Percentiles rank a stretch among this genome's conserved stretches.
These are phyloP conservation scores for Gryllus bimaculatus DNA, from an alignment of 1,140 invertebrate species.

Conservation along the genomic window DNA sequence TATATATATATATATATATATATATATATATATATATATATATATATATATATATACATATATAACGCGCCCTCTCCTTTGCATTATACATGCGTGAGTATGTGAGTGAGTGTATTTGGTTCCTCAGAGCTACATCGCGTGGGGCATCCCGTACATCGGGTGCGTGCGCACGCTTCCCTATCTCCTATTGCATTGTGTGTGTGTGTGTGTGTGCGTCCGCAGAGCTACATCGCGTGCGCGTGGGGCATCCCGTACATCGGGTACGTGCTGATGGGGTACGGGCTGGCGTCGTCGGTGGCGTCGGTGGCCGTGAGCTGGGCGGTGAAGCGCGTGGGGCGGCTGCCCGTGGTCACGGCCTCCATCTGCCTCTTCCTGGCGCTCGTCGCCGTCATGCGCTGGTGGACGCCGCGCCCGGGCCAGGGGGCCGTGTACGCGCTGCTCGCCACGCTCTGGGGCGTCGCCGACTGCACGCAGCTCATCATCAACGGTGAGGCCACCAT, in stretches of 20 bases:
- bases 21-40: too few relatives aligned
- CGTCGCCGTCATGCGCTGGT: conserved; percentile 52
- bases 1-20: too few relatives aligned
- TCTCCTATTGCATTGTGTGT: too few relatives aligned
- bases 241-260: conserved; percentile 83
- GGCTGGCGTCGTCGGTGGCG: conserved; percentile 69
- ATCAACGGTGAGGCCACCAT: not conserved
- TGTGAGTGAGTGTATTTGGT: too few relatives aligned
- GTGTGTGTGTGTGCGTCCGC: conserved; percentile 35
- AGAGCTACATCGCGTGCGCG: conserved; percentile 83
- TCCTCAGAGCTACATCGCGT: too few relatives aligned
- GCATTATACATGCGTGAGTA: too few relatives aligned
- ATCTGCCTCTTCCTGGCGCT: conserved; percentile 58
- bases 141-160: too few relatives aligned
- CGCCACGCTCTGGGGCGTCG: conserved; percentile 80
- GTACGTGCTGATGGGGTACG: conserved; percentile 85
- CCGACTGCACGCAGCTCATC: conserved; percentile 78
- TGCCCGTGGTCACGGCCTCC: conserved; percentile 64
- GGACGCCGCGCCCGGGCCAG: conserved; percentile 63
- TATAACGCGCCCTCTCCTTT: too few relatives aligned
- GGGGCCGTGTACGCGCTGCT: conserved; percentile 68
- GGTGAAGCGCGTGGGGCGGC: conserved; percentile 69
- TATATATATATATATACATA: too few relatives aligned
- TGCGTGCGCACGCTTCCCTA: too few relatives aligned
- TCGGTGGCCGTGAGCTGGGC: conserved; percentile 67